Conservation (phyloP, 1,140 invertebrate genomes). For the Drosophila littoralis region DNA sequence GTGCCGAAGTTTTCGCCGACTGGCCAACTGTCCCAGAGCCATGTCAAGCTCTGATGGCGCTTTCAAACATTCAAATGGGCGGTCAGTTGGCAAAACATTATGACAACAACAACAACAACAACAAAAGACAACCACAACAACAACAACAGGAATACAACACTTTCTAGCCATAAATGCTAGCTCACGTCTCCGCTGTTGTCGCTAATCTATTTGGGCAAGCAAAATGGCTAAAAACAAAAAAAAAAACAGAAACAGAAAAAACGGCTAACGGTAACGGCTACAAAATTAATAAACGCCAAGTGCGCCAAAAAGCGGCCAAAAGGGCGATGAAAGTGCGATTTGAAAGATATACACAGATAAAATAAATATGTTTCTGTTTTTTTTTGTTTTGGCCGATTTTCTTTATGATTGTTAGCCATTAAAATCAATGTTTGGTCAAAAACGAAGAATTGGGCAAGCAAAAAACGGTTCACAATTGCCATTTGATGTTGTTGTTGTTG, state of each 20-base stretch:
- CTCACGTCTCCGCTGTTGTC: slow-evolving; percentile 48
- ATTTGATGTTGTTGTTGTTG: slow-evolving; percentile 29
- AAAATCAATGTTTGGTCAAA: slow-evolving; percentile 63
- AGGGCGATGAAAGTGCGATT: slow-evolving; percentile 76
- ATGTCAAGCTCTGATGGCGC: slow-evolving; percentile 27
- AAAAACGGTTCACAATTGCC: slow-evolving; percentile 61
- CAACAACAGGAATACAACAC: slow-evolving; percentile 50
- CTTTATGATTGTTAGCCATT: slow-evolving; percentile 64
- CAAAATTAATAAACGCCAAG: slow-evolving; percentile 78
- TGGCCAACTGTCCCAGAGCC: slow-evolving; percentile 17
- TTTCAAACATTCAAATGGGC: slow-evolving; percentile 65
- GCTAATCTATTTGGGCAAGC: slow-evolving; percentile 41
- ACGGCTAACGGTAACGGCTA: slow-evolving; percentile 47
- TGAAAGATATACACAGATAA: slow-evolving; percentile 32
- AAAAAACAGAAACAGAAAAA: slow-evolving; percentile 12
- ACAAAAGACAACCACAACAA: slow-evolving; percentile 1
- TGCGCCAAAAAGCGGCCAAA: slow-evolving; percentile 39
- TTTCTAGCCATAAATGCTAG: slow-evolving; percentile 72
- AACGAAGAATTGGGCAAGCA: slow-evolving; percentile 41
- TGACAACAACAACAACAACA: slow-evolving; percentile 42
- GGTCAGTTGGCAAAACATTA: slow-evolving; percentile 77
- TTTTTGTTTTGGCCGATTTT: slow-evolving; percentile 67
- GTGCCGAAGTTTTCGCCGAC: slow-evolving; percentile 16
- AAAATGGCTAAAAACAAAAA: background rate
- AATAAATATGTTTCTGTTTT: slow-evolving; percentile 49